A percentile compares a stretch with the other conserved stretches of the same genome.
phyloP scores from a whole-genome alignment of 2,797 vertebrate genomes.

The Luscinia luscinia region DNA sequence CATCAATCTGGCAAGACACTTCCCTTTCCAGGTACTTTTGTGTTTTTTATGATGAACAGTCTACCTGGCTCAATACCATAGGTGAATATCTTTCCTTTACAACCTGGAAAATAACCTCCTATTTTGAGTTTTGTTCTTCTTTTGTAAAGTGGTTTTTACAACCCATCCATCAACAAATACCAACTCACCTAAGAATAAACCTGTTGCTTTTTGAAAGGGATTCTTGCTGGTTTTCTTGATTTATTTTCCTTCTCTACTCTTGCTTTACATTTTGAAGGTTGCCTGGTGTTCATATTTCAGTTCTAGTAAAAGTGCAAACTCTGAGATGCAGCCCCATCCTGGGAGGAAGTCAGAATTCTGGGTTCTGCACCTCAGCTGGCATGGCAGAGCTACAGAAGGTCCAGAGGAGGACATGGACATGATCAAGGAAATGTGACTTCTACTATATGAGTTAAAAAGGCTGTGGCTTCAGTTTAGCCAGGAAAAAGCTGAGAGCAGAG shows the following conservation, averaged over 20 bases:
- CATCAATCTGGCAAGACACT: constrained; percentile 23
- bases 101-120: background rate
- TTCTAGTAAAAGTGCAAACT: background rate
- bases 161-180: background rate
- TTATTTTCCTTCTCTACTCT: background rate
- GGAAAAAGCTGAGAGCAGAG: background rate
- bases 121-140: background rate
- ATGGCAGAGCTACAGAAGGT: background rate
- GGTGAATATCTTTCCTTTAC: background rate
- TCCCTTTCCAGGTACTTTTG: constrained; percentile 38
- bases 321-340: background rate
- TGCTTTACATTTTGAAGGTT: background rate
- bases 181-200: background rate
- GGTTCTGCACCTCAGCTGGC: background rate
- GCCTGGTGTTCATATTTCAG: background rate
- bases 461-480: background rate
- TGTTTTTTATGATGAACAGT: constrained; percentile 15
- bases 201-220: background rate
- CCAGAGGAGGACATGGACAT: background rate
- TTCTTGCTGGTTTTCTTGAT: background rate
- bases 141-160: background rate
- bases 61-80: background rate
- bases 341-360: background rate
- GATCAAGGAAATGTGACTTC: background rate
- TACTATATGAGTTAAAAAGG: background rate